phyloP scores from a whole-genome alignment of 2,797 vertebrate species.

The Sebastes taczanowskii region DNA sequence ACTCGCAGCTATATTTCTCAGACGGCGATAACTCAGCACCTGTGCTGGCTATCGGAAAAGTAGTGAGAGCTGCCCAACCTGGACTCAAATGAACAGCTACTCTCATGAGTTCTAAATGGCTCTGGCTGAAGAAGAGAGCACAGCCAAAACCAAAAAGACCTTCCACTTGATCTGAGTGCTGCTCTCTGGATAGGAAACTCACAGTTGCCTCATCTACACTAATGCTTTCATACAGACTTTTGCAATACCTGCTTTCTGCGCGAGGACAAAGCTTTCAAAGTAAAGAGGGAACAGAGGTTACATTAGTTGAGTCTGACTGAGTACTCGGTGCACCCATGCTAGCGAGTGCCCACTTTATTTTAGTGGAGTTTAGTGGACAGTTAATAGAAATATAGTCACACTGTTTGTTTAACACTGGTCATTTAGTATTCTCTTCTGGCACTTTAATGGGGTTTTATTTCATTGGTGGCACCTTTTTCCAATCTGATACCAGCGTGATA shows the following conservation, averaged over 20 bases:
- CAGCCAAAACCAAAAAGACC: slow-evolving; percentile 59
- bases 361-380: slow-evolving; percentile 19
- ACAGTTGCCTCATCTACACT: slow-evolving; percentile 46
- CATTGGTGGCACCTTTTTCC: background rate
- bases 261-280: slow-evolving; percentile 72
- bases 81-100: slow-evolving; percentile 43
- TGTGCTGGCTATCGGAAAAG: background rate
- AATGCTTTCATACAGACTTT: slow-evolving; percentile 60
- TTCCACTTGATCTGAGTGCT: slow-evolving; percentile 67
- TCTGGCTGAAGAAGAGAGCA: slow-evolving; percentile 50
- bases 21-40: slow-evolving; percentile 9
- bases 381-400: slow-evolving; percentile 30
- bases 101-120: slow-evolving; percentile 63
- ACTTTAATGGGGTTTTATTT: slow-evolving; percentile 8
- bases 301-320: slow-evolving; percentile 43
- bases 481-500: no score
- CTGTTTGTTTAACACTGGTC: background rate
- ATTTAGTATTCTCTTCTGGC: background rate
- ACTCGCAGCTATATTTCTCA: background rate
- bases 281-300: slow-evolving; percentile 60
- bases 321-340: slow-evolving; percentile 3
- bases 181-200: slow-evolving; percentile 40
- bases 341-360: slow-evolving; percentile 52
- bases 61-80: background rate
- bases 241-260: slow-evolving; percentile 31